Evolutionary conservation across 2,888 invertebrate species (phyloP), one percentile per base, ranked within the genome.

Genomic region (Cheiracanthium punctorium): DNA sequence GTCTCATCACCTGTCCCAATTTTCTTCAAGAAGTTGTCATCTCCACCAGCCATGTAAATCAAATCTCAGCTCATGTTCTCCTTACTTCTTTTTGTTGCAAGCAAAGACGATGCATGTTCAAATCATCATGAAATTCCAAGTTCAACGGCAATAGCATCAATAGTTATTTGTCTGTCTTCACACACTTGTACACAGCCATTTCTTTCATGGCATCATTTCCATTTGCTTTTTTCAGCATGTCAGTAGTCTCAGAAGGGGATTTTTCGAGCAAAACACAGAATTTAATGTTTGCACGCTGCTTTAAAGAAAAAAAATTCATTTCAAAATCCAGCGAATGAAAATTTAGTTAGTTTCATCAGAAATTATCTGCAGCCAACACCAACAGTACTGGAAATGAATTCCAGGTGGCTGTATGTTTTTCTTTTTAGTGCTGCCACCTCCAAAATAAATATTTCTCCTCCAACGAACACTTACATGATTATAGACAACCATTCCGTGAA

Each of bases 171-270:
- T 72, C 41, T 48, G 48, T 48, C 48, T 17, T 52, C 73, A 58
- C n/a, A 2, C 33, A 77, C 65, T 77, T 20, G 37, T 48, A 72
- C 8, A 64, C 75, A 76, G 48, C 67, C 29, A 67, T 28, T 70
- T 71, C 64, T 52, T 72, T 67, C 72, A 79, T 24, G 30, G 77
- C 29, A 64, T 71, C 64, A n/a, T 52, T 79, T 32, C 65, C 28
- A 30, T 71, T 79, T 32, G 71, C 72, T 70, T 79, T 28, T 37
- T 71, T 52, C 58, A 80, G n/a, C 74, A 79, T 72, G 48, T 85
- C 69, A 24, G 71, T 29, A 52, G 37, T 77, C 70, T 82, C 10
- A 48, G 33, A 71, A 80, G 79, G 24, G 10, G 33, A 73, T 73
- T 80, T 79, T 24, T 65, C 52, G 58, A 65, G 65, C n/a, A 33